Conservation (phyloP, 1,140 invertebrate species). For the Chrysopa pallens region DNA sequence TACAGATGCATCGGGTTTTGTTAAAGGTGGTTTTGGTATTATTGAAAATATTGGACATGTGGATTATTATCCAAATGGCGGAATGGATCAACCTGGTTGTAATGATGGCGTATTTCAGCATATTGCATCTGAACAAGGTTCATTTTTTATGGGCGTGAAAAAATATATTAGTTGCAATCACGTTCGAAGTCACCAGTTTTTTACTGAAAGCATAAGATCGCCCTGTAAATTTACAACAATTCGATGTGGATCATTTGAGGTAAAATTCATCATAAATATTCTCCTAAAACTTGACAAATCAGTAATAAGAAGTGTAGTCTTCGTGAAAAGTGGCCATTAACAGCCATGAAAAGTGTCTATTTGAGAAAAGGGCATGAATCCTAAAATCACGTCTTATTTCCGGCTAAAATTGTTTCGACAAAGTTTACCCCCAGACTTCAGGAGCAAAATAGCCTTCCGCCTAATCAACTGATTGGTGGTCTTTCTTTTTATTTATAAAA, state of each 20-base stretch:
- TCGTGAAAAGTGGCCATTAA: too few relatives aligned
- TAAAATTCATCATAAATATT: too few relatives aligned
- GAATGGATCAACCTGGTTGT: conserved; percentile 70
- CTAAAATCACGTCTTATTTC: too few relatives aligned
- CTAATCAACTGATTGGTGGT: too few relatives aligned
- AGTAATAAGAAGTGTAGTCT: too few relatives aligned
- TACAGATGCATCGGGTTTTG: conserved; percentile 65
- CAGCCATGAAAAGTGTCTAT: too few relatives aligned
- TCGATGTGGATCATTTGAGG: conserved; percentile 59
- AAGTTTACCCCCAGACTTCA: too few relatives aligned
- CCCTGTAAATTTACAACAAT: conserved; percentile 56
- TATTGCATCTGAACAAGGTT: conserved; percentile 42
- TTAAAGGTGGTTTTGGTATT: conserved; percentile 65
- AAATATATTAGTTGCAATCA: conserved; percentile 72
- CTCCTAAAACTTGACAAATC: too few relatives aligned
- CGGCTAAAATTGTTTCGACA: too few relatives aligned
- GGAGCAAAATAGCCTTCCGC: too few relatives aligned
- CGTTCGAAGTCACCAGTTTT: conserved; percentile 65
- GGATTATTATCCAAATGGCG: conserved; percentile 83
- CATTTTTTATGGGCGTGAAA: conserved; percentile 44
- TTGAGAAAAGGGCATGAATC: too few relatives aligned
- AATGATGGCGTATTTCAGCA: conserved; percentile 47
- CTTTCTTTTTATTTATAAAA: too few relatives aligned
- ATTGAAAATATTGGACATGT: conserved; percentile 64
- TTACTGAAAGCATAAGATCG: conserved; percentile 66